Base-by-base conservation (phyloP, 2,888 invertebrate species). In the Selenia dentaria region DNA sequence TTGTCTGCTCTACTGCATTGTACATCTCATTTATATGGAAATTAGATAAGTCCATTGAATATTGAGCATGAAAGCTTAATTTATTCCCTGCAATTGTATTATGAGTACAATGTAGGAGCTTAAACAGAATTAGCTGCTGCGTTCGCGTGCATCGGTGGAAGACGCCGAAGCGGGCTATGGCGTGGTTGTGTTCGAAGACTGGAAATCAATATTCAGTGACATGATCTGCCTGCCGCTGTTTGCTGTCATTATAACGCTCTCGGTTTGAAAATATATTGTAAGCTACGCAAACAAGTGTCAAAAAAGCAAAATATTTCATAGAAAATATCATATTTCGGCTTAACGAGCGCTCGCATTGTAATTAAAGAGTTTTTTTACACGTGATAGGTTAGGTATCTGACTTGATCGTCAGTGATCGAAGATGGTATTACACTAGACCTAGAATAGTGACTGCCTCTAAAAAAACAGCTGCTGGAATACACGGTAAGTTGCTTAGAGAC, bases 121-220 rank as follows among this genome's bases (percentile, higher is more conserved):
- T 51, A 48, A 49, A 55, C 49, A 26, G 51, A 48, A 55, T 50
- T 53, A 53, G 34, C 44, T 42, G 43, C 34, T 14, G 41, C 38
- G 40, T 49, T 46, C 50, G 49, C 40, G 16, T 16, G 47, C 50
- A 45, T 24, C 57, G 56, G 27, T 18, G 31, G 6, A 22, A 22
- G 22, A 22, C 22, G 8, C 2, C 1, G 8, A 22, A 22, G 22
- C 22, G 22, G 32, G 34, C 40, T 3, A 6, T 6, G 22, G 35
- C 32, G 25, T 39, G 40, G 48, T n/a, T 10, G 49, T 57, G 49
- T 49, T 50, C 52, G 51, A 62, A 61, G 58, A 67, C 64, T 57
- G 53, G 56, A 36, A 48, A 60, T 65, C 62, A 65, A 69, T 69
- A 69, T 69, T 67, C 64, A 66, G 59, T 44, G 34, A 25, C 43